Conservation (phyloP, 2,888 invertebrate species). For the Odontocolon sp. region DNA sequence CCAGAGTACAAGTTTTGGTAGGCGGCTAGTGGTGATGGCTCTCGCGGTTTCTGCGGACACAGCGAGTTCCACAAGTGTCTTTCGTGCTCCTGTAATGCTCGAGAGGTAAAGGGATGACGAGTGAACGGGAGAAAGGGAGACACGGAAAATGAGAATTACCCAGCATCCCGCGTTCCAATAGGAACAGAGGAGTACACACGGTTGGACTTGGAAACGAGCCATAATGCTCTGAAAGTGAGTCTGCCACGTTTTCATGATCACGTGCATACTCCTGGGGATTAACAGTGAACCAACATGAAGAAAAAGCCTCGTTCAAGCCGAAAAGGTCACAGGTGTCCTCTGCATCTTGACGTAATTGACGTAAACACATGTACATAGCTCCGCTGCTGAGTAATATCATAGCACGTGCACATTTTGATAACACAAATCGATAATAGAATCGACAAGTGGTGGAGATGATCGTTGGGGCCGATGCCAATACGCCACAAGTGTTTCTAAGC, state of each 20-base stretch:
- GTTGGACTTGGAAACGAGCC: slow-evolving; percentile 59
- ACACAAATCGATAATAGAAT: background rate
- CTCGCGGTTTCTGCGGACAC: slow-evolving; percentile 38
- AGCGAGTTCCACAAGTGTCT: slow-evolving; percentile 58
- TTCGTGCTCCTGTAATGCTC: slow-evolving; percentile 22
- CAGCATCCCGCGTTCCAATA: slow-evolving; percentile 47
- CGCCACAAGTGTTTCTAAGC: slow-evolving; percentile 47
- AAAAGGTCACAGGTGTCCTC: slow-evolving; percentile 12
- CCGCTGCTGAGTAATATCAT: background rate
- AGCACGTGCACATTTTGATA: background rate
- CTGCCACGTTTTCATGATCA: background rate
- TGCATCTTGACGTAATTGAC: background rate
- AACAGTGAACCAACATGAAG: background rate
- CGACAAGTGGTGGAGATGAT: slow-evolving; percentile 21
- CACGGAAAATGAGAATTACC: background rate
- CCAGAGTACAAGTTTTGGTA: slow-evolving; percentile 46
- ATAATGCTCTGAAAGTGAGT: slow-evolving; percentile 22
- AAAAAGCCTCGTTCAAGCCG: slow-evolving; percentile 15
- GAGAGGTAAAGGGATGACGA: slow-evolving; percentile 22
- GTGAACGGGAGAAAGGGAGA: slow-evolving; percentile 16
- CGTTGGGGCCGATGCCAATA: slow-evolving; percentile 20
- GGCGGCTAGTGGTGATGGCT: slow-evolving; percentile 52
- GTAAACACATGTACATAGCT: no score
- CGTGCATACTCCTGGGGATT: slow-evolving; percentile 17
- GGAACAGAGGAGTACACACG: slow-evolving; percentile 48